A percentile compares a stretch with the other conserved stretches of the same genome.
Evolutionary conservation across 2,113 vertebrate species (phyloP).

Genomic region (Eptesicus fuscus): DNA sequence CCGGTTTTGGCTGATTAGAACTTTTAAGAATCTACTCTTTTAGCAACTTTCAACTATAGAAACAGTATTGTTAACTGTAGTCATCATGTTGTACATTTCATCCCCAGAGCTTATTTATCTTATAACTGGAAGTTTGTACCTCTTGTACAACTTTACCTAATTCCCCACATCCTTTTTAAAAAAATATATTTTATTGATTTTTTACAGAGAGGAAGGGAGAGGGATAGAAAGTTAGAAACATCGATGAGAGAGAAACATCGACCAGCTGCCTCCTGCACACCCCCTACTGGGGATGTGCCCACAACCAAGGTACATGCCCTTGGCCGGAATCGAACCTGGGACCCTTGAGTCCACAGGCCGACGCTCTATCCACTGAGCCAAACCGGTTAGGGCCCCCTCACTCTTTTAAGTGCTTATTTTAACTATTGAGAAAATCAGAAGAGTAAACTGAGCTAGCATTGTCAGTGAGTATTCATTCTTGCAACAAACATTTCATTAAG

Average conservation of each 20-base stretch:
- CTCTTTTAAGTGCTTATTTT: not conserved
- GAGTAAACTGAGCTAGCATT: not conserved
- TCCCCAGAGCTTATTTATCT: not conserved
- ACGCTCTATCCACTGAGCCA: too few relatives aligned
- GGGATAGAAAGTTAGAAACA: too few relatives aligned
- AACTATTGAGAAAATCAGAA: not conserved
- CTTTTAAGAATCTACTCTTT: not conserved
- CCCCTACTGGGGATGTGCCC: too few relatives aligned
- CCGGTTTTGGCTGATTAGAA: too few relatives aligned
- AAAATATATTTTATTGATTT: too few relatives aligned
- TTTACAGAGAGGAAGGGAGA: too few relatives aligned
- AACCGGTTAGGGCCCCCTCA: too few relatives aligned
- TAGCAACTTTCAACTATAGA: not conserved
- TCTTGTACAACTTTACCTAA: not conserved
- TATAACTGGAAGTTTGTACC: not conserved
- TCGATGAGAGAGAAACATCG: too few relatives aligned
- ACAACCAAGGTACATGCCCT: too few relatives aligned
- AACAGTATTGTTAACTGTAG: not conserved
- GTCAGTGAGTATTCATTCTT: not conserved
- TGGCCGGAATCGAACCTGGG: too few relatives aligned
- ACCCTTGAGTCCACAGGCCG: too few relatives aligned
- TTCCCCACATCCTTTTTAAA: not conserved
- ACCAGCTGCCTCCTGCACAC: too few relatives aligned
- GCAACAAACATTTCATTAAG: not conserved
- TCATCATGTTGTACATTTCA: not conserved